A percentile compares a stretch with the other conserved stretches of the same genome.
Conservation (phyloP, 2,113 vertebrate species). For the Vanacampus margaritifer region DNA sequence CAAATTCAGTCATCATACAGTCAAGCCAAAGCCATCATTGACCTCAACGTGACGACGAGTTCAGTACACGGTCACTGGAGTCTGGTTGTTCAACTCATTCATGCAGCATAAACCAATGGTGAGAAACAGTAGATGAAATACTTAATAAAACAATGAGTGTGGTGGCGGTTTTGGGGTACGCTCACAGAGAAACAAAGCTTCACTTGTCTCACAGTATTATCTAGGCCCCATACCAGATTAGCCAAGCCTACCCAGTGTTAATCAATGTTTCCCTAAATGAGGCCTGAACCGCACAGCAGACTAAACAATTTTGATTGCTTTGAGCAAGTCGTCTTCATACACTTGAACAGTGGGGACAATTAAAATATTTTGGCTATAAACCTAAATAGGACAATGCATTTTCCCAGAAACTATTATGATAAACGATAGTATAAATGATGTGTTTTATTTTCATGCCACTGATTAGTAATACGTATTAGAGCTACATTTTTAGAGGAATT, state of each 20-base stretch:
- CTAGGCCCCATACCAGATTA: conserved; percentile 23
- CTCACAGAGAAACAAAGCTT: conserved; percentile 30
- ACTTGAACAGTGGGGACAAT: neutral
- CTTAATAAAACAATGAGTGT: neutral
- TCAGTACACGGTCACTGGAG: conserved; percentile 28
- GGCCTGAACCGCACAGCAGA: conserved; percentile 12
- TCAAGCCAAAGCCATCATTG: conserved; percentile 1
- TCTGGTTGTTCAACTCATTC: conserved; percentile 6
- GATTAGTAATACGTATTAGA: too few relatives aligned
- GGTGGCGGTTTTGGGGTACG: neutral
- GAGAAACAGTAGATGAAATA: neutral
- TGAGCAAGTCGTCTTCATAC: neutral
- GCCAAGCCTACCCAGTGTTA: conserved; percentile 5
- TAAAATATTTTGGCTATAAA: neutral
- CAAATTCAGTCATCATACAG: conserved; percentile 26
- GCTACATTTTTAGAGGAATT: too few relatives aligned
- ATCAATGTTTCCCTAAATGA: conserved; percentile 25
- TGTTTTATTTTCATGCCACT: too few relatives aligned
- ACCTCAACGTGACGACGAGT: conserved; percentile 15
- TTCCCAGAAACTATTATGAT: too few relatives aligned
- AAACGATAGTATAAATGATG: too few relatives aligned
- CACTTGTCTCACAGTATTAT: conserved; percentile 8
- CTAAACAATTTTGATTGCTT: neutral
- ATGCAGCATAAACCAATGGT: neutral
- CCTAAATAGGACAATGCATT: too few relatives aligned